Evolutionary conservation across 2,113 vertebrate species (phyloP).

Genomic region (Hemiprocne comata): DNA sequence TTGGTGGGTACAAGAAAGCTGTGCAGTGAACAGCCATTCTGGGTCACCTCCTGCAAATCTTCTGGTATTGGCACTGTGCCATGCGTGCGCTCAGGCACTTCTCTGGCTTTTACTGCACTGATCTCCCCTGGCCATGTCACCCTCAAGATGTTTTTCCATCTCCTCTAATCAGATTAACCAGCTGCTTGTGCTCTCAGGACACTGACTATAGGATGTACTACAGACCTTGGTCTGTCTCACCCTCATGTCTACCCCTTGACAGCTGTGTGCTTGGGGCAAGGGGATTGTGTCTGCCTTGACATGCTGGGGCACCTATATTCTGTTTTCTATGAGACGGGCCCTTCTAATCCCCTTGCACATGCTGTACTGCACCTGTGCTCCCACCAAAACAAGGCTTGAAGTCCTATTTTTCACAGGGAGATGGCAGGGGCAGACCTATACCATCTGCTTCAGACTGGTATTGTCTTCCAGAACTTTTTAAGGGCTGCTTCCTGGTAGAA

Average conservation of each 20-base stretch:
- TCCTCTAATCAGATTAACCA: constrained; percentile 51
- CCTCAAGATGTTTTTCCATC: constrained; percentile 34
- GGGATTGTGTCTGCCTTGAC: neutral
- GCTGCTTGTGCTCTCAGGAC: constrained; percentile 8
- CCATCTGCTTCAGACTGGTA: neutral
- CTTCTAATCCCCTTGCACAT: neutral
- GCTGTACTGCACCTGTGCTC: neutral
- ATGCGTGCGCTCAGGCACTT: rapidly evolving
- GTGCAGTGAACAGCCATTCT: neutral
- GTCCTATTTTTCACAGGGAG: neutral
- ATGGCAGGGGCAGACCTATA: neutral
- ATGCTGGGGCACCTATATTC: neutral
- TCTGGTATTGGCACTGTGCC: neutral
- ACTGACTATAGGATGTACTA: neutral
- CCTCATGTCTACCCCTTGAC: neutral
- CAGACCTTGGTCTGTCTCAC: neutral
- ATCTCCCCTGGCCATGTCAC: neutral
- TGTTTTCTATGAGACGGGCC: neutral
- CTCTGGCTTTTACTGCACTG: neutral
- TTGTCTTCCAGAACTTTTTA: neutral
- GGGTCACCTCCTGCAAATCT: neutral
- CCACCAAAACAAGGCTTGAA: neutral
- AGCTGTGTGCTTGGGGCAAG: neutral
- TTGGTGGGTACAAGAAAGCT: neutral
- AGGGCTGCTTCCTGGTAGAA: neutral